phyloP scores from a whole-genome alignment of 2,888 invertebrate genomes.

The Poecilobothrus nobilitatus region DNA sequence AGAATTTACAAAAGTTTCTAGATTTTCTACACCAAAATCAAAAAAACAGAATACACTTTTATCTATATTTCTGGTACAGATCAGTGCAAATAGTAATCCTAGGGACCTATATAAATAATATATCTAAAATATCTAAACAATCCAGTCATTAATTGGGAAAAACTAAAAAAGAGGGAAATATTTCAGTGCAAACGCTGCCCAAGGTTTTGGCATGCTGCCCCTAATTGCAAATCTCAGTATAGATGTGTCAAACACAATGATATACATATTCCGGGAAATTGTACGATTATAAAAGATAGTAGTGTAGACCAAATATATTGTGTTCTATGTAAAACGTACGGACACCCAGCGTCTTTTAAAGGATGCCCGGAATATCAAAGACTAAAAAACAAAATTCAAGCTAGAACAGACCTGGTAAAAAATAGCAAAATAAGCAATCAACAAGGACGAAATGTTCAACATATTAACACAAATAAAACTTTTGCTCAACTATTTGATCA shows the following conservation, averaged over 20 bases:
- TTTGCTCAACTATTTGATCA: background rate
- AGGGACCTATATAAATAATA: background rate
- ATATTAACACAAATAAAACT: background rate
- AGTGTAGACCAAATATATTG: background rate
- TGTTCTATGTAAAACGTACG: background rate
- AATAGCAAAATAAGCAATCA: background rate
- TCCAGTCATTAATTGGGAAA: background rate
- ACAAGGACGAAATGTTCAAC: background rate
- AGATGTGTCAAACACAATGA: background rate
- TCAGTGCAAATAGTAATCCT: background rate
- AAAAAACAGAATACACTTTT: background rate
- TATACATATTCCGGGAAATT: background rate
- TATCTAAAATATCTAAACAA: background rate
- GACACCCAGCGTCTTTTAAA: background rate
- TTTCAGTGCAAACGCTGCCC: background rate
- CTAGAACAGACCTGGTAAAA: background rate
- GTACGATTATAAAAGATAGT: background rate
- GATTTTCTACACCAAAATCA: background rate
- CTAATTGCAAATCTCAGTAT: background rate
- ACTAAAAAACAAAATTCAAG: background rate
- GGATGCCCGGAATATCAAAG: background rate
- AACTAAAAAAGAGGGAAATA: background rate
- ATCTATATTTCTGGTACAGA: background rate
- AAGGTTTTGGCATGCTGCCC: background rate
- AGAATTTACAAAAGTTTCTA: background rate